Percentiles rank a stretch among this genome's conserved stretches.
Evolutionary conservation across 2,888 invertebrate species (phyloP).

Genomic region (Didymodactylos carnosus): DNA sequence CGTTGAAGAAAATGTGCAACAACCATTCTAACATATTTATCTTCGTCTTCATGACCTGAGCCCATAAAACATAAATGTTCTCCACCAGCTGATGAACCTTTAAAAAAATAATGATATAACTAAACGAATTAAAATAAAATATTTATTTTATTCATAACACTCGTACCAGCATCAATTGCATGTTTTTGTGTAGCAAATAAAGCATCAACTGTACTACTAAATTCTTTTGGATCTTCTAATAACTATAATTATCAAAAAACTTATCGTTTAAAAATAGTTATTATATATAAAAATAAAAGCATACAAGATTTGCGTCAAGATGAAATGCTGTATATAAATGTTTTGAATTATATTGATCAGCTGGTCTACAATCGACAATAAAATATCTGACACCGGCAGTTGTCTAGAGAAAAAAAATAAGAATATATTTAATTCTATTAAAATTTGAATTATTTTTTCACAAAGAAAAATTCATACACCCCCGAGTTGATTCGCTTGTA

Average conservation of each 20-base stretch:
- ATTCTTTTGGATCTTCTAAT: constrained; percentile 84
- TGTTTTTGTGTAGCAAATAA: constrained; percentile 55
- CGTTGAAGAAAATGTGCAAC: constrained; percentile 86
- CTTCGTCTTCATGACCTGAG: constrained; percentile 70
- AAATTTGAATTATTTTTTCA: background rate
- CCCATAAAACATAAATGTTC: constrained; percentile 51
- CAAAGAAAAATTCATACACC: constrained; percentile 20
- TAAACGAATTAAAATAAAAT: background rate
- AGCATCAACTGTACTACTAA: constrained; percentile 78
- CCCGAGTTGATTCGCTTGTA: constrained; percentile 40
- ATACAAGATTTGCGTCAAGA: constrained; percentile 71
- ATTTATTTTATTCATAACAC: constrained; percentile 18
- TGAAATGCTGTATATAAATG: constrained; percentile 93
- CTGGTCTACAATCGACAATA: constrained; percentile 82
- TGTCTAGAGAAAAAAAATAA: background rate
- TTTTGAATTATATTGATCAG: constrained; percentile 86
- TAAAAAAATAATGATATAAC: constrained; percentile 23
- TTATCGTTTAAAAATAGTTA: background rate
- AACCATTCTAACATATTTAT: constrained; percentile 77
- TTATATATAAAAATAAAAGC: background rate
- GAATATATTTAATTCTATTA: background rate
- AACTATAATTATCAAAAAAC: constrained; percentile 41
- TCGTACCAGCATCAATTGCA: constrained; percentile 25
- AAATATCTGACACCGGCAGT: constrained; percentile 50
- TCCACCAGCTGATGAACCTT: constrained; percentile 43